Evolutionary conservation across 2,113 vertebrate species (phyloP), one percentile per base, ranked within the genome.

Genomic region (Pteronura brasiliensis): DNA sequence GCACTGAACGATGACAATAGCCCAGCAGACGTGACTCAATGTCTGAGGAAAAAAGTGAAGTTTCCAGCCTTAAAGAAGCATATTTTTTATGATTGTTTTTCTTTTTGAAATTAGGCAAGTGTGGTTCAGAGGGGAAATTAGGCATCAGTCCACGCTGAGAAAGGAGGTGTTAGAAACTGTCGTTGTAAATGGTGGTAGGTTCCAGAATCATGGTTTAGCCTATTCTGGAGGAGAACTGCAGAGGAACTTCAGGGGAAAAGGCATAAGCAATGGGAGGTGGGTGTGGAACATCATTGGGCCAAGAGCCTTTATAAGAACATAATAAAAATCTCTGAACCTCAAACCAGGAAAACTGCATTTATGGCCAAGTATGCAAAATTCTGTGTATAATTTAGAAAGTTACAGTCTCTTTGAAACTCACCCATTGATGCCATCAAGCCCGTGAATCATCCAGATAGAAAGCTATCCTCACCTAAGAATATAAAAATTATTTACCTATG

Each of bases 261-360:
- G 12, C 0, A 0, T 4, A 25, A 13, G 7, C 20, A 15, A 42
- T 3, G 7, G 2, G 34, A 13, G 7, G 2, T 3, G 25, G 7
- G 4, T 4, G 27, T 23, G 74, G n/a, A 21, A 49, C 4, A 0
- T 13, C 49, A 14, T 1, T 6, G 13, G 31, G 31, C 36, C 52
- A 9, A 77, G 34, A 63, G 7, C 11, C 6, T 67, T 31, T 52
- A 3, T 8, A 39, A 76, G 61, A 83, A 39, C 31, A 20, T 20
- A 27, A 47, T 29, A 31, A 59, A 79, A 83, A 36, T 63, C 69
- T 77, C 34, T 55, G 15, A 9, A 31, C 21, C 42, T 90, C 49
- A 49, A 69, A 71, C 1, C 13, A 69, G 7, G 92, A 57, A 84
- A 92, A 31, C 7, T 61, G 15, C 34, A 18, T 55, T 44, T 69